Percentiles rank a stretch among this genome's conserved stretches.
Evolutionary conservation across 1,140 invertebrate species (phyloP).

Genomic region (Oryctes rhinoceros): DNA sequence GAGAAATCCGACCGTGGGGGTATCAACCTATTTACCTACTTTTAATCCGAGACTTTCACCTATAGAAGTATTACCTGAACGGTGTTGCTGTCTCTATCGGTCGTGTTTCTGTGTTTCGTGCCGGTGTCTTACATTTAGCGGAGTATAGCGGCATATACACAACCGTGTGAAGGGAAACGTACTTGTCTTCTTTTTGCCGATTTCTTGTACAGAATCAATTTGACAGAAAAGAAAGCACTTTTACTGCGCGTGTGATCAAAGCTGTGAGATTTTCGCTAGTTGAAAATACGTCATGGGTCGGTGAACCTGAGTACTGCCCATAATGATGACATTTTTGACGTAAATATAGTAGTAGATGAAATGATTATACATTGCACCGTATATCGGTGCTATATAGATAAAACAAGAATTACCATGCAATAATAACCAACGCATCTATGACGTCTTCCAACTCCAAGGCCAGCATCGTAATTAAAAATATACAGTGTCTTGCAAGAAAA

Average conservation of each 20-base stretch:
- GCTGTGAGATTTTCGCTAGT: slow-evolving; percentile 24
- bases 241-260: slow-evolving; percentile 29
- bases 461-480: too few relatives aligned
- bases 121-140: neutral
- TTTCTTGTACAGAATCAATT: slow-evolving; percentile 3
- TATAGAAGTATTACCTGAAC: slow-evolving; percentile 31
- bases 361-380: too few relatives aligned
- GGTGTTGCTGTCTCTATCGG: slow-evolving; percentile 38
- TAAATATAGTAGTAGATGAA: neutral
- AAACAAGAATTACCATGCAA: too few relatives aligned
- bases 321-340: neutral
- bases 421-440: too few relatives aligned
- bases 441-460: too few relatives aligned
- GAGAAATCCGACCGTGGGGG: slow-evolving; percentile 54
- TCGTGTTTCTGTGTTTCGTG: slow-evolving; percentile 22
- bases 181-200: neutral
- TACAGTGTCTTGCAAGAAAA: too few relatives aligned
- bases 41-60: slow-evolving; percentile 59
- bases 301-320: neutral
- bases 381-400: too few relatives aligned
- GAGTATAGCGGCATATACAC: neutral
- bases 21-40: slow-evolving; percentile 60
- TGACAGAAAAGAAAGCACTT: slow-evolving; percentile 41
- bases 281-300: slow-evolving; percentile 17
- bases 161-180: slow-evolving; percentile 32